phyloP scores from a whole-genome alignment of 2,113 vertebrate species.

The Mastomys natalensis region DNA sequence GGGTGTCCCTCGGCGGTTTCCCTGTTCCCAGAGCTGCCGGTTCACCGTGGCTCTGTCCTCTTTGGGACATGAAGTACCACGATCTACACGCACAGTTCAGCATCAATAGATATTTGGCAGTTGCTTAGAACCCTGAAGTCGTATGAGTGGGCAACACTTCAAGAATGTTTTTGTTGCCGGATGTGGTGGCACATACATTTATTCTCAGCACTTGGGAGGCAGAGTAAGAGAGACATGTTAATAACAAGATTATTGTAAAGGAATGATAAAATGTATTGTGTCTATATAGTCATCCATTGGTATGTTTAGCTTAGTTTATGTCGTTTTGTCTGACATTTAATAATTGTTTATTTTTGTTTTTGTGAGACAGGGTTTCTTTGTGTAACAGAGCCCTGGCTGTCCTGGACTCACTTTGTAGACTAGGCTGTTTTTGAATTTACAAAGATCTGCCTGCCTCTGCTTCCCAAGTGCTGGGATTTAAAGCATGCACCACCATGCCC shows the following conservation, averaged over 20 bases:
- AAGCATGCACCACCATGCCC: too few relatives aligned
- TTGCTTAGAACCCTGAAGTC: not conserved
- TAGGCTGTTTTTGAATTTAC: too few relatives aligned
- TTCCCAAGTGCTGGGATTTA: too few relatives aligned
- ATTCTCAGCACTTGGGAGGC: not conserved
- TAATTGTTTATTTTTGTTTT: not conserved
- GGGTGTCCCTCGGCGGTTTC: not conserved
- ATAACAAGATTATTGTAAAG: not conserved
- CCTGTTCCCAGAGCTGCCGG: not conserved
- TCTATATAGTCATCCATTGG: not conserved
- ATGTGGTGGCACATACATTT: rapidly evolving
- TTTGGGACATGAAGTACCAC: not conserved
- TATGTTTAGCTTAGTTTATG: not conserved
- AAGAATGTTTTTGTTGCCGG: not conserved
- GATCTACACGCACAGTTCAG: not conserved
- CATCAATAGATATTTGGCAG: not conserved
- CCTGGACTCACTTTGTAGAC: too few relatives aligned
- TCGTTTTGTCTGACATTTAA: not conserved
- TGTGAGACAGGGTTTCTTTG: too few relatives aligned
- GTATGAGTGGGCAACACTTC: not conserved
- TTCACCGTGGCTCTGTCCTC: not conserved
- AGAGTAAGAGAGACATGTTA: not conserved
- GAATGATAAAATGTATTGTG: not conserved
- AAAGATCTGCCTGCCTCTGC: too few relatives aligned
- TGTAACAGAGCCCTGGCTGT: too few relatives aligned